Evolutionary conservation across 2,888 invertebrate genomes (phyloP), one percentile per base, ranked within the genome.

Genomic region (Hydroisotoma schaefferi): DNA sequence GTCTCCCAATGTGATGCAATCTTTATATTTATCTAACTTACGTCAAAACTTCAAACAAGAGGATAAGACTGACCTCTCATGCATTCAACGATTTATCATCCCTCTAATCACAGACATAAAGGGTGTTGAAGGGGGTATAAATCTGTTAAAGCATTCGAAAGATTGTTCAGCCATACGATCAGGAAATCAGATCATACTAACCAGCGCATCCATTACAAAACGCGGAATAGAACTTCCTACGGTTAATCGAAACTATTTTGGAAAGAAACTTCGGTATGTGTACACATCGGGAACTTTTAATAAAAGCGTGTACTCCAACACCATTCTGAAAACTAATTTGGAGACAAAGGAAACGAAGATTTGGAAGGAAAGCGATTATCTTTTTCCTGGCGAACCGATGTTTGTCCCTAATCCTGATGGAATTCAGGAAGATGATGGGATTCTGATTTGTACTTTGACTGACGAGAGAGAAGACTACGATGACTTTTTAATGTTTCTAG

Each of bases 371-470:
- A 56, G 38, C 28, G 61, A 63, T 43, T 54, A 53, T 55, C 48
- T 61, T 18, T 75, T 76, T 63, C 75, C 77, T 0, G 75, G 77
- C 12, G 81, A 81, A 68, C 78, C 80, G 1, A 74, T 79, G 28
- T 81, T 81, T 67, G 76, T 81, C 2, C 73, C 78, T 0, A 68
- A 74, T 28, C 80, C 80, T 12, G 23, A 20, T 8, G 48, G 29
- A 29, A 15, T 51, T 0, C 73, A 73, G 12, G 81, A 81, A 72
- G 81, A 81, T 66, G 80, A 80, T 61, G 81, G 80, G 15, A 68
- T 76, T 12, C 55, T 77, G 12, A 68, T 77, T 55, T 70, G 73
- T 29, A 69, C 74, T 40, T 73, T 74, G 18, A 71, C 75, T 18
- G 75, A 76, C 55, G 65, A 72, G 4, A 62, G 69, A 26, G 63